Base-by-base conservation (phyloP, 2,113 vertebrate genomes). In the Pseudorasbora parva region DNA sequence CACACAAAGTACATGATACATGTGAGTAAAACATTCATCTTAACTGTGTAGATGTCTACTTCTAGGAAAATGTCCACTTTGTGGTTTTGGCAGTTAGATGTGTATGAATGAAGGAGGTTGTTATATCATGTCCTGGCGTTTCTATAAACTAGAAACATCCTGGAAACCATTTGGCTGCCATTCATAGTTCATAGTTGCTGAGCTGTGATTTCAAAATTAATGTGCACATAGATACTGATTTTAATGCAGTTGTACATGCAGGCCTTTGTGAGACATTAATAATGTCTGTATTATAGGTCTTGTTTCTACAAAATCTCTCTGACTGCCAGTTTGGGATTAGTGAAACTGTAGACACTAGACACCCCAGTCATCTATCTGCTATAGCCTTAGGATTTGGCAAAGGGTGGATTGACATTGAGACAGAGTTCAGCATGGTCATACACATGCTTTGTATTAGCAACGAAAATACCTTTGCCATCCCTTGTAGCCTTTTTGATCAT, bases 361-460 rank as follows among this genome's bases (percentile, higher is more conserved):
- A 37, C 37, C 37, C 33, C 73, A 23, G 86, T 57, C 86, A 78
- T 57, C 47, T 62, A 59, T 60, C 51, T 59, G 47, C 25, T 8
- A 11, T 66, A 75, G 82, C 88, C 86, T 85, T 21, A 30, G 79
- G 64, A 37, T 68, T 68, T 68, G 64, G 17, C 8, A 8, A 68
- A 68, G 4, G 89, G 88, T 54, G 82, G 71, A 87, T 37, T 71
- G 54, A 86, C 75, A 90, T 84, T 85, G 84, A 84, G 68, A 84
- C 25, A 2, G 33, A 78, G 84, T 68, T 51, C 12, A 47, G 74
- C 64, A 76, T 80, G 78, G 25, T 75, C 17, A 59, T 80, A 37
- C n/a, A 69, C 9, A 54, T 73, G 69, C 23, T 56, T 4, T 54
- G 19, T 27, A 33, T 75, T 54, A 54, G 17, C 21, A 0, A 68